Evolutionary conservation across 2,797 vertebrate species (phyloP), one percentile per base, ranked within the genome.

Genomic region (Sebastes nivosus): DNA sequence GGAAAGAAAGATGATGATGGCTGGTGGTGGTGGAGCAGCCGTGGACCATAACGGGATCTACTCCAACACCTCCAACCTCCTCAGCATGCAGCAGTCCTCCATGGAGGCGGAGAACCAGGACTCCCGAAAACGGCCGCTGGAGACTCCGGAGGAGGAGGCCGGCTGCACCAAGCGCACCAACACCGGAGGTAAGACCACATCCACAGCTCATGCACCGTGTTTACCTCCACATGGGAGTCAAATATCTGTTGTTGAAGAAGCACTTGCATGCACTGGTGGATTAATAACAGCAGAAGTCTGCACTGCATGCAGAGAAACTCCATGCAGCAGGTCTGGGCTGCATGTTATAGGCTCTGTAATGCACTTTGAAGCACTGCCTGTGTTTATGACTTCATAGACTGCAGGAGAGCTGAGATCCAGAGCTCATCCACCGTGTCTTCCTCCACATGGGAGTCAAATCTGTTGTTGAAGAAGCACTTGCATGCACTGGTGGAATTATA

Each of bases 121-220:
- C 94, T 97, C 97, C 91, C 95, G 97, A 85, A 98, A 97, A 83
- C 94, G 97, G 88, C 96, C 97, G 69, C 93, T 97, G 92, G 97
- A 98, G 94, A 96, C 96, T 90, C 97, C 97, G 88, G 95, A 95
- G 32, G 97, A 97, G 91, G 97, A 95, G 93, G 93, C 96, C 88
- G 93, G 96, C 89, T 96, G 97, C 89, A 97, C 96, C 94, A 97
- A 97, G 92, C 95, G 97, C 89, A 97, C 96, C 91, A 97, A 97
- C 95, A 97, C 93, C 4, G 97, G 96, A 95, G 97, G 97, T 97
- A 95, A 96, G 96, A 46, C 42, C 24, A 58, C 34, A 66, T 38
- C 13, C 57, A 67, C 71, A 25, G 68, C 73, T 61, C 79, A 11
- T 77, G 70, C 77, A 11, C 84, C 14, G 13, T 7, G 57, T 79